phyloP scores from a whole-genome alignment of 2,888 invertebrate species.

The Cryptocephalus moraei region DNA sequence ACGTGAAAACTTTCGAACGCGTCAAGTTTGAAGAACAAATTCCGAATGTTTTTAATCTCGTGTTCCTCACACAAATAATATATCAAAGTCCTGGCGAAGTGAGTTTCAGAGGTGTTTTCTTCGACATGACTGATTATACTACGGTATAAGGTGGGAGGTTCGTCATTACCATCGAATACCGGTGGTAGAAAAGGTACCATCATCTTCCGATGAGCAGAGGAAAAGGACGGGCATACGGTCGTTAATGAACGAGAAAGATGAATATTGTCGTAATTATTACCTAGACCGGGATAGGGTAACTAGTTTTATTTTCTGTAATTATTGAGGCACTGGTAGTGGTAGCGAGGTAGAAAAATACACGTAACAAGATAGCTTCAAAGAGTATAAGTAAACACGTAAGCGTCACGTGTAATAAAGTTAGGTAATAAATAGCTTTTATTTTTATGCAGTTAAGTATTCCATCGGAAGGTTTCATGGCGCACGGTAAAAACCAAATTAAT shows the following conservation, averaged over 20 bases:
- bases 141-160: constrained; percentile 26
- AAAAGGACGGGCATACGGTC: constrained; percentile 14
- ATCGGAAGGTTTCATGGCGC: too few species aligned
- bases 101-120: constrained; percentile 30
- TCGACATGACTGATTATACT: constrained; percentile 35
- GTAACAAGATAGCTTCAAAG: background rate
- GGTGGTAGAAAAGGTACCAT: constrained; percentile 13
- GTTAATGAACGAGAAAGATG: constrained; percentile 20
- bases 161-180: constrained; percentile 20
- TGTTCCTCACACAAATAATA: constrained; percentile 34
- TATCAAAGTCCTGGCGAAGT: constrained; percentile 32
- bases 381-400: too few species aligned
- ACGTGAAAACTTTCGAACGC: constrained; percentile 47
- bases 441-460: too few species aligned
- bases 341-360: constrained; percentile 6
- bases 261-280: constrained; percentile 18
- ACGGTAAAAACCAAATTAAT: too few species aligned
- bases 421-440: too few species aligned
- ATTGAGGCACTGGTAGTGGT: constrained; percentile 10
- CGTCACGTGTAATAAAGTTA: too few species aligned
- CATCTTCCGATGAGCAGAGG: constrained; percentile 1
- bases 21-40: constrained; percentile 26
- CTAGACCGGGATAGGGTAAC: constrained; percentile 12
- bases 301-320: constrained; percentile 16
- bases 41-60: constrained; percentile 29